A percentile compares a stretch with the other conserved stretches of the same genome.
These are phyloP conservation scores for Prunella fulvescens DNA, from an alignment of 2,113 vertebrate genomes.

Conservation along the genomic window DNA sequence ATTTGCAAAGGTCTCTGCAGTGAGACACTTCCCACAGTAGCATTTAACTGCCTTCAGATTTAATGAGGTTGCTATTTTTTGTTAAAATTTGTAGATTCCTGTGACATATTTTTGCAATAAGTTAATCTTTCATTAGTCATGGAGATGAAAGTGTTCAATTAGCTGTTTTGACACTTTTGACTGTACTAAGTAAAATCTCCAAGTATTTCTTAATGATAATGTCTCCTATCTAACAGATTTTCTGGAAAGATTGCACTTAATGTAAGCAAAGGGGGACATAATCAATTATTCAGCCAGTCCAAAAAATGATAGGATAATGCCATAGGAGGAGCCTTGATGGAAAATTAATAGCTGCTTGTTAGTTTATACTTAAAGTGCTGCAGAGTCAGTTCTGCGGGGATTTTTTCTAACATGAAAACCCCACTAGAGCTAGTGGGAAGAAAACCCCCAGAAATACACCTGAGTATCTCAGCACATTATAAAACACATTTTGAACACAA, in stretches of 20 bases:
- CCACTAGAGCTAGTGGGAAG: not conserved
- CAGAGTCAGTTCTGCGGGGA: not conserved
- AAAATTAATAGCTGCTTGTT: not conserved
- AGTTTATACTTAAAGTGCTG: not conserved
- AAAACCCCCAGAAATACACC: not conserved
- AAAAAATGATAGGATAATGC: not conserved
- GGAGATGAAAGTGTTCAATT: constrained; percentile 24
- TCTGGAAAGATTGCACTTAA: not conserved
- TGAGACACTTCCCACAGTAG: not conserved
- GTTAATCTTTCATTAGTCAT: constrained; percentile 38
- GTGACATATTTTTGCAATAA: constrained; percentile 17
- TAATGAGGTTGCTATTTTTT: constrained; percentile 20
- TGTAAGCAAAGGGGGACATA: not conserved
- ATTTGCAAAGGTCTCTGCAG: not conserved
- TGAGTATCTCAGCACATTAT: not conserved
- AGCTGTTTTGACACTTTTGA: constrained; percentile 41
- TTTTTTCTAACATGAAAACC: not conserved
- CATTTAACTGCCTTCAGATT: not conserved
- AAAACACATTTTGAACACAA: not conserved
- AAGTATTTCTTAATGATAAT: not conserved
- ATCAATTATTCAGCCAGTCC: not conserved
- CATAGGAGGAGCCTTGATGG: not conserved
- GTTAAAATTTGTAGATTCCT: not conserved
- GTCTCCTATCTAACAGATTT: not conserved
- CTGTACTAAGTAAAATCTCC: not conserved